Evolutionary conservation across 2,888 invertebrate species (phyloP).

Genomic region (Ashinkailepas kermadecensis): DNA sequence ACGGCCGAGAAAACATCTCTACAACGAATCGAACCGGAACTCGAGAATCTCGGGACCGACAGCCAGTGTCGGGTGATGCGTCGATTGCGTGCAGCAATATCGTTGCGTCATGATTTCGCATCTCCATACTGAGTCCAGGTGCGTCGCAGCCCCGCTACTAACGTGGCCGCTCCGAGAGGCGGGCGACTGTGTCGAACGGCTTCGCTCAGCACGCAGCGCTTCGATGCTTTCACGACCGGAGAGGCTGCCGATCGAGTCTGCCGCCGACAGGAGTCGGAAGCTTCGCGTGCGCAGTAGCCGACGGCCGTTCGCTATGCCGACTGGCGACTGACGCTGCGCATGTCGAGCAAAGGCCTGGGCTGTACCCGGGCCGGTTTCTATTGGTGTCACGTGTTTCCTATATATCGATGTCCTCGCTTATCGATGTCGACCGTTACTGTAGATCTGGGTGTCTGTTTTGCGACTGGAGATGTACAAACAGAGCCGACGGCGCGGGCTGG

Average conservation of each 20-base stretch:
- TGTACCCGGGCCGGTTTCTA: neutral
- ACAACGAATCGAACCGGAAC: conserved; percentile 2
- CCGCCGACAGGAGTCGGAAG: neutral
- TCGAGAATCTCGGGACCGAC: neutral
- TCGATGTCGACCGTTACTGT: neutral
- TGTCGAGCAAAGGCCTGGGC: no score
- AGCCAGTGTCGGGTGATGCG: neutral
- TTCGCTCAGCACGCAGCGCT: neutral
- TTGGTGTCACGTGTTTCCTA: neutral
- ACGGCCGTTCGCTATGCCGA: neutral
- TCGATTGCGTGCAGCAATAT: neutral
- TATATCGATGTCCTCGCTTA: neutral
- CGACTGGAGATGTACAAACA: conserved; percentile 7
- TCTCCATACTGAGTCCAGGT: neutral
- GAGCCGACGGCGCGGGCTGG: no score
- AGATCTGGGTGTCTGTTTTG: neutral
- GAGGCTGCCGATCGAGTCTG: neutral
- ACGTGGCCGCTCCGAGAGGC: neutral
- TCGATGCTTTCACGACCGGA: neutral
- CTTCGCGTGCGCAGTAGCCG: neutral
- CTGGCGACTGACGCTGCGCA: no score
- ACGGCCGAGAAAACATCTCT: neutral
- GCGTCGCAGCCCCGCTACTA: neutral
- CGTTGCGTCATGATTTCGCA: neutral
- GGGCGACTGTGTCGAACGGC: neutral